A percentile compares a stretch with the other conserved stretches of the same genome.
Conservation (phyloP, 2,888 invertebrate species). For the Metacarcinus magister region DNA sequence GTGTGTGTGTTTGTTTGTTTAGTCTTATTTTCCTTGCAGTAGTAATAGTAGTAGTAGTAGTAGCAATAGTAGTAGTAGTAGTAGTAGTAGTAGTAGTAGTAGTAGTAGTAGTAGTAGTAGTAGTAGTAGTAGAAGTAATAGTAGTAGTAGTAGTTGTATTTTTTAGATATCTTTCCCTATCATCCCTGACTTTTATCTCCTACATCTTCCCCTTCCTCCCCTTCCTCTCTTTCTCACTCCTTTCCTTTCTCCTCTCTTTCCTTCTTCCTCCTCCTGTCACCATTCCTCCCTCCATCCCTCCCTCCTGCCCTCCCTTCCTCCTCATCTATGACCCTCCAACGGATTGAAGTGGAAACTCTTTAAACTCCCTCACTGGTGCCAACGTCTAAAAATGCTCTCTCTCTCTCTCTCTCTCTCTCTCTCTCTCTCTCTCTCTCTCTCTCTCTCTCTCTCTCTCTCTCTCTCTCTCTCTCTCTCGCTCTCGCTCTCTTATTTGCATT, state of each 20-base stretch:
- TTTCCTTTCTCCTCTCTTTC: neutral
- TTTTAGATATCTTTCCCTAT: neutral
- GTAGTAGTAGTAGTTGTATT: neutral
- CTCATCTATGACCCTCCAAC: slow-evolving; percentile 1
- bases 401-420: slow-evolving; percentile 26
- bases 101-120: neutral
- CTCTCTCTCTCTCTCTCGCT: slow-evolving; percentile 11
- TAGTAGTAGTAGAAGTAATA: neutral
- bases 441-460: slow-evolving; percentile 32
- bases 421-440: slow-evolving; percentile 47
- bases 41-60: no score
- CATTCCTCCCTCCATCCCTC: neutral
- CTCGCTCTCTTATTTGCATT: neutral
- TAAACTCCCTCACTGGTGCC: neutral
- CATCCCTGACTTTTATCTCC: neutral
- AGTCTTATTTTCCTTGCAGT: neutral
- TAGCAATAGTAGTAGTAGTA: no score
- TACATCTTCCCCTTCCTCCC: neutral
- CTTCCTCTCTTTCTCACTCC: neutral
- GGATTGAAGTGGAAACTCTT: neutral
- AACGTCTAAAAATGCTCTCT: neutral
- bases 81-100: neutral
- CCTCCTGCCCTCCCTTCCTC: neutral
- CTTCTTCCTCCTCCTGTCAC: neutral
- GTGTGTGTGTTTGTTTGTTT: neutral